Evolutionary conservation across 2,888 invertebrate species (phyloP), one percentile per base, ranked within the genome.

Genomic region (Oxycera nigricornis): DNA sequence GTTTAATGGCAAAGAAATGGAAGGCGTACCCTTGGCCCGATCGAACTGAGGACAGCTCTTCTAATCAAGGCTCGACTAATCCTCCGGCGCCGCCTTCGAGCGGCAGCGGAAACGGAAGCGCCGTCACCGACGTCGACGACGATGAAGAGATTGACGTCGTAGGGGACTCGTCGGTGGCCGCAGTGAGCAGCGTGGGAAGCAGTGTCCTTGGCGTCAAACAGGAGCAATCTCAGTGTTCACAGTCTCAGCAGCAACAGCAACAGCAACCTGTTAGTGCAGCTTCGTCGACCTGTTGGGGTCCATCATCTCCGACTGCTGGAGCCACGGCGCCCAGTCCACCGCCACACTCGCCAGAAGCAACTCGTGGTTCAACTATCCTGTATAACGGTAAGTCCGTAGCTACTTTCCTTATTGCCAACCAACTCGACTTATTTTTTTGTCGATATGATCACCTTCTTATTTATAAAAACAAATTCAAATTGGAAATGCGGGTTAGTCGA

Each of bases 1-100:
- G 95, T 89, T 91, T 95, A 87, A 95, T 95, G 94, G 95, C 95
- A 83, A 95, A 95, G 88, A 95, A 95, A 90, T 95, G 95, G 94
- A 95, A 95, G 91, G 93, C 91, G 86, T 91, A 91, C 84, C 91
- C 91, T 79, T 92, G 92, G 91, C 90, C 90, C 80, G 91, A 91
- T 82, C 88, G 91, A 79, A 87, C 87, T 78, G 86, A 85, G 76
- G 84, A 84, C 76, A 81, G 67, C 65, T 39, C 50, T 81, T 84
- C 85, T 81, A 70, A 30, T 52, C 52, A 52, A 20, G 28, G 52
- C 52, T 81, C 86, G 82, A 83, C 85, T 61, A 14, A 67, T 39
- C 17, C 61, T 24, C 35, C 55, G 35, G n/a, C 50, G n/a, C 9
- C 72, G 41, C 39, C 57, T 52, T 1, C 74, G 6, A 59, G 30